Evolutionary conservation across 2,113 vertebrate species (phyloP), one percentile per base, ranked within the genome.

Genomic region (Dipodomys ordii): DNA sequence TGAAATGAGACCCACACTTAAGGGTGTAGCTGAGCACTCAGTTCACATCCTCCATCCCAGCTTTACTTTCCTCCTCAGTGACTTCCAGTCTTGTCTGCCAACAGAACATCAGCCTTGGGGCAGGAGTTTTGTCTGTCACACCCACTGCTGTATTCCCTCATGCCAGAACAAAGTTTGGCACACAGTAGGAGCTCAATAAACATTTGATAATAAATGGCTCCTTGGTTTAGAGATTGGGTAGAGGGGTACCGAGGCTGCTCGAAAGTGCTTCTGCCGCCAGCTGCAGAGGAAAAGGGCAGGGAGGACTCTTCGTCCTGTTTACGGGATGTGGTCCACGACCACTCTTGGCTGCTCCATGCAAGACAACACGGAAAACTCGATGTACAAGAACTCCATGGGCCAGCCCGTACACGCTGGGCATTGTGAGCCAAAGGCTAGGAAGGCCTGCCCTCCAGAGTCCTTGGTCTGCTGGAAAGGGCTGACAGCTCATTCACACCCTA

Each of bases 321-420:
- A n/a, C 49, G 6, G 4, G 0, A 6, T 0, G 35, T 28, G 9
- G 0, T 53, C 39, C 44, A 62, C 72, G 49, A 13, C 13, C 27
- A 77, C 16, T 13, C 7, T 7, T 11, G 72, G 93, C 22, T 73
- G 74, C 71, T 64, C 81, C 2, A 3, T 0, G 5, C n/a, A 83
- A 67, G 12, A 73, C 0, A 46, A 62, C 13, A 13, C 80, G 46
- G 57, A 23, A 11, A 20, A 89, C 13, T 46, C 68, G 4, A 10
- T 16, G 16, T 44, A 16, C 1, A 2, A n/a, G 49, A 44, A 62
- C 6, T 49, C 16, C 12, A 46, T 0, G 15, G 64, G 22, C 79
- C 44, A 30, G 3, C 20, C 13, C 30, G n/a, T 6, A 28, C 46
- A 23, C 0, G 19, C 76, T 20, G 3, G 69, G 23, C 68, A 73